Evolutionary conservation across 2,888 invertebrate genomes (phyloP).

Genomic region (Drosophila hamatofila): DNA sequence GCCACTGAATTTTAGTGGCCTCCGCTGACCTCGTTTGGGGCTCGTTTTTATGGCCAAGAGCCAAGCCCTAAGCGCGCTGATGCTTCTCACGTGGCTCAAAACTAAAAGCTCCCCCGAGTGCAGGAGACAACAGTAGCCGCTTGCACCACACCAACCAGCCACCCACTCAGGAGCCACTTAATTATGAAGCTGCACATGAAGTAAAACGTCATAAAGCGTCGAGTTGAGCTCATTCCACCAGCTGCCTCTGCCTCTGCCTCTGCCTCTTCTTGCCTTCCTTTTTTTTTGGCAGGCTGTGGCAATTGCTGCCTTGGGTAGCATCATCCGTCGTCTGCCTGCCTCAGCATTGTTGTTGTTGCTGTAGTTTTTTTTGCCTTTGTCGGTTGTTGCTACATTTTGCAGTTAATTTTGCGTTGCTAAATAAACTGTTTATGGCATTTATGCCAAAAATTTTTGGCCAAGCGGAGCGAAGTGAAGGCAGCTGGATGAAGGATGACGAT

Average conservation of each 20-base stretch:
- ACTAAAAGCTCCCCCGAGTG: slow-evolving; percentile 79
- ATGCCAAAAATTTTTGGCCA: slow-evolving; percentile 79
- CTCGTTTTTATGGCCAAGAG: slow-evolving; percentile 71
- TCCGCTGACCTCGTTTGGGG: slow-evolving; percentile 78
- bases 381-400: slow-evolving; percentile 69
- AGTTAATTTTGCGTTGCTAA: slow-evolving; percentile 84
- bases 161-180: slow-evolving; percentile 64
- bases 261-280: slow-evolving; percentile 5
- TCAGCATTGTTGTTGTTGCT: slow-evolving; percentile 41
- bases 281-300: slow-evolving; percentile 36
- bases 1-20: slow-evolving; percentile 72
- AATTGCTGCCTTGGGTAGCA: slow-evolving; percentile 67
- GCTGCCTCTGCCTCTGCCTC: slow-evolving; percentile 9
- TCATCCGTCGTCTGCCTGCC: slow-evolving; percentile 63
- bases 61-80: slow-evolving; percentile 66
- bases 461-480: slow-evolving; percentile 24
- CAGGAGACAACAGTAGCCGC: slow-evolving; percentile 51
- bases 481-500: slow-evolving; percentile 57
- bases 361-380: slow-evolving; percentile 10
- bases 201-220: slow-evolving; percentile 81
- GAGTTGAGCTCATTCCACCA: slow-evolving; percentile 56
- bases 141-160: not conserved
- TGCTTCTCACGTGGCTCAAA: slow-evolving; percentile 80
- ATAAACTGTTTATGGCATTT: slow-evolving; percentile 83
- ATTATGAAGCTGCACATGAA: slow-evolving; percentile 80